phyloP scores from a whole-genome alignment of 1,140 invertebrate species.

The Aphis craccivora region DNA sequence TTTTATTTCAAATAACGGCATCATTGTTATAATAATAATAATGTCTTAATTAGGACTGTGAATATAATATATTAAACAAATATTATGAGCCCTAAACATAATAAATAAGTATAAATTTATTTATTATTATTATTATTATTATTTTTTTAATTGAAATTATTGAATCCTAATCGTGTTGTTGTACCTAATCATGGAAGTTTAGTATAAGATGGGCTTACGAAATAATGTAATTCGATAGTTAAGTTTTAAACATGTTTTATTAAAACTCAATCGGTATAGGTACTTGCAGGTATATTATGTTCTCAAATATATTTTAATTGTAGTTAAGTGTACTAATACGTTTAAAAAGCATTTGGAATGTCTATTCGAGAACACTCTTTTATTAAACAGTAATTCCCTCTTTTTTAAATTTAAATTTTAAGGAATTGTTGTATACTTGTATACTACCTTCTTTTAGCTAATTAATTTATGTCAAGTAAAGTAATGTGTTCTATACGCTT shows the following conservation, averaged over 20 bases:
- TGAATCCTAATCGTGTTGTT: not conserved
- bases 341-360: not conserved
- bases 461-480: not conserved
- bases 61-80: not conserved
- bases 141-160: not conserved
- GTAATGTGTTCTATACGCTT: not conserved
- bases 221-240: not conserved
- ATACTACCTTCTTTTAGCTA: not conserved
- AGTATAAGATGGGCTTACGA: not conserved
- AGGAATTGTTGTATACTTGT: not conserved
- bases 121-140: no score
- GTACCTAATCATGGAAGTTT: no score
- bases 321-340: not conserved
- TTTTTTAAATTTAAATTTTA: not conserved
- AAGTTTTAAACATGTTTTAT: not conserved
- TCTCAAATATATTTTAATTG: not conserved
- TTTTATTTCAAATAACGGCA: not conserved
- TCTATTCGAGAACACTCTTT: not conserved
- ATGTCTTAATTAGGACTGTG: not conserved
- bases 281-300: not conserved
- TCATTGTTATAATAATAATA: not conserved
- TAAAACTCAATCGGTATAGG: not conserved
- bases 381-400: not conserved
- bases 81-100: not conserved
- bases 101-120: not conserved